Base-by-base conservation (phyloP, 2,888 invertebrate species). In the Sinopyrophorus schimmeli region DNA sequence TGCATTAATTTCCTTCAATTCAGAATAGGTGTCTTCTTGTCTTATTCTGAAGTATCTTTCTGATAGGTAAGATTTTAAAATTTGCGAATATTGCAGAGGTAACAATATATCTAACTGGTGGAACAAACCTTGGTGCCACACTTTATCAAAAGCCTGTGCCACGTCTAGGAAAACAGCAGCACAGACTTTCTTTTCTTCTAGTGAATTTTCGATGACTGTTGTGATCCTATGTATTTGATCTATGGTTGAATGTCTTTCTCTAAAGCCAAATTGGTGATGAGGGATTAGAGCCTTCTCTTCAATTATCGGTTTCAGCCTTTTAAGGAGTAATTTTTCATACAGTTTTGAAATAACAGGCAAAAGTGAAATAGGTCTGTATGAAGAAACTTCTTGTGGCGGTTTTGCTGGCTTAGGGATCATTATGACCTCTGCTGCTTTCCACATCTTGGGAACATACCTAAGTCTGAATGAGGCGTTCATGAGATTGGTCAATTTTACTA, bases 401-500 rank as follows among this genome's bases (percentile, higher is more conserved):
- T 60, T 64, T 2, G 53, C 54, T 26, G 56, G 56, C 44, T 64
- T 64, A 7, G 44, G 38, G 1, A 59, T 47, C 44, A 65, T 61
- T 48, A 60, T 64, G 27, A 57, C 35, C 3, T 20, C 40, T 2
- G 60, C 62, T 2, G 58, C 48, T 14, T 59, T 56, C 3, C 47
- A 43, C 32, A 32, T 16, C 32, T n/a, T 32, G 9, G 18, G 32
- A 12, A 32, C 37, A 35, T 35, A 35, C 12, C 11, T 21, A 4
- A 31, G 14, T 31, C 14, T 31, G 14, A 31, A 31, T 5, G 31
- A 31, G 6, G 31, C 31, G 6, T 20, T 10, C n/a, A 35, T 11
- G 5, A 35, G 37, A 21, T 23, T 23, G 12, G 14, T 21, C 3
- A 23, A 23, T 23, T 35, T 21, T 21, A 16, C 32, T 5, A 32